Percentiles rank a stretch among this genome's conserved stretches.
phyloP scores from a whole-genome alignment of 2,113 vertebrate species.

The Gorsachius goisagi region DNA sequence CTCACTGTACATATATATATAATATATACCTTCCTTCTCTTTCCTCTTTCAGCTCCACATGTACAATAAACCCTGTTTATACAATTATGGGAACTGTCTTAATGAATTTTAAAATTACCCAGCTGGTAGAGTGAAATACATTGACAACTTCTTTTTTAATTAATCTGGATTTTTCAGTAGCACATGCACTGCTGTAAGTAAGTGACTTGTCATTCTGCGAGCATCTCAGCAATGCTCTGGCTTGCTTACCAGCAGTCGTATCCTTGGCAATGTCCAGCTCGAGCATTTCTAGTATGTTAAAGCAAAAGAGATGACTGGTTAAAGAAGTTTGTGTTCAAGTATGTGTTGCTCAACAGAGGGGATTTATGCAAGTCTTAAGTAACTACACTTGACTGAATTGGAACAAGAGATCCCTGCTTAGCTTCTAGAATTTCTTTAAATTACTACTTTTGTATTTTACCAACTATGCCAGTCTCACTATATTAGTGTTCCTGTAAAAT shows the following conservation, averaged over 20 bases:
- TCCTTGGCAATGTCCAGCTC: background rate
- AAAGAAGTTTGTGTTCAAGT: background rate
- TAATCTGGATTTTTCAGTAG: background rate
- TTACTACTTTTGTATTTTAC: constrained; percentile 35
- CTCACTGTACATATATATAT: constrained; percentile 72
- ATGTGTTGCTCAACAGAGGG: background rate
- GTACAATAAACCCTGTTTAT: constrained; percentile 75
- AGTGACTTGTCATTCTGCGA: background rate
- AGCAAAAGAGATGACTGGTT: background rate
- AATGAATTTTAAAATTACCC: constrained; percentile 40
- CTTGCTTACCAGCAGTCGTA: background rate
- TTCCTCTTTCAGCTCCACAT: constrained; percentile 57
- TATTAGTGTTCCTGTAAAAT: constrained; percentile 25
- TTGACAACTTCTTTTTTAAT: background rate
- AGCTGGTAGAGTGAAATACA: constrained; percentile 8
- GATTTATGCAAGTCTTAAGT: constrained; percentile 5
- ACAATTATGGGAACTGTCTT: constrained; percentile 56
- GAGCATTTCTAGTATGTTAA: background rate
- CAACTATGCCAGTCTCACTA: constrained; percentile 7
- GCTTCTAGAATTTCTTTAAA: background rate
- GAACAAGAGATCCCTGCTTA: background rate
- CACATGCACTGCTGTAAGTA: background rate
- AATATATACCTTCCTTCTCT: constrained; percentile 61
- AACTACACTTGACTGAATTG: background rate
- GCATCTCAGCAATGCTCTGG: background rate